These are phyloP conservation scores for Salminus brasiliensis DNA, from an alignment of 2,113 vertebrate species.

Conservation along the genomic window DNA sequence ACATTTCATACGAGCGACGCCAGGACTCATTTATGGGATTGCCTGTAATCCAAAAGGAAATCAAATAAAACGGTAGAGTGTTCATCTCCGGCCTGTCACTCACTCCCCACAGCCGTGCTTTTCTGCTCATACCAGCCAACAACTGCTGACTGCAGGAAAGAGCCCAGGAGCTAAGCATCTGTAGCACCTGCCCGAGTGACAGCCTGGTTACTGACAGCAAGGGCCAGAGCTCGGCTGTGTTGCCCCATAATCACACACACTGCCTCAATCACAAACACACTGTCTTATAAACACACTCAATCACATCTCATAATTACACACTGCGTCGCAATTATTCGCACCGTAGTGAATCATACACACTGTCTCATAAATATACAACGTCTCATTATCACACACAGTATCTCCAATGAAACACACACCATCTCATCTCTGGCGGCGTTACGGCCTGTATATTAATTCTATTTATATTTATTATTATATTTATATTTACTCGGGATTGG, in stretches of 20 bases:
- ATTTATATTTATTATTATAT: too few relatives aligned
- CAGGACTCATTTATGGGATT: conserved; percentile 6
- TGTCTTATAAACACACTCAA: neutral
- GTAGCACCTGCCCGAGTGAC: neutral
- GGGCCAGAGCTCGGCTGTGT: neutral
- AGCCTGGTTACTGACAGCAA: neutral
- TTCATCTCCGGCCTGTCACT: conserved; percentile 10
- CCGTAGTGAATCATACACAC: too few relatives aligned
- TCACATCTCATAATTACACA: too few relatives aligned
- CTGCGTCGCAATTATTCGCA: too few relatives aligned
- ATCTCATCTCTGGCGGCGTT: too few relatives aligned
- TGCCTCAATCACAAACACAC: neutral
- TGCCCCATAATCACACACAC: neutral
- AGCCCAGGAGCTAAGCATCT: neutral
- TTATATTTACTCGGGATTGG: too few relatives aligned
- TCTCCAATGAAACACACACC: neutral
- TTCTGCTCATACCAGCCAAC: neutral
- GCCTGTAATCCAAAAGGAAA: conserved; percentile 19
- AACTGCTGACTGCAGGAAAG: neutral
- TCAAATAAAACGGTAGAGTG: conserved; percentile 2
- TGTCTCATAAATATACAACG: neutral
- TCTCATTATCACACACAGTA: neutral
- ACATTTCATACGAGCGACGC: conserved; percentile 3
- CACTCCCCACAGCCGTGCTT: neutral
- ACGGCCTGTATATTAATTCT: too few relatives aligned